Base-by-base conservation (phyloP, 2,888 invertebrate genomes). In the Lithophane socia region DNA sequence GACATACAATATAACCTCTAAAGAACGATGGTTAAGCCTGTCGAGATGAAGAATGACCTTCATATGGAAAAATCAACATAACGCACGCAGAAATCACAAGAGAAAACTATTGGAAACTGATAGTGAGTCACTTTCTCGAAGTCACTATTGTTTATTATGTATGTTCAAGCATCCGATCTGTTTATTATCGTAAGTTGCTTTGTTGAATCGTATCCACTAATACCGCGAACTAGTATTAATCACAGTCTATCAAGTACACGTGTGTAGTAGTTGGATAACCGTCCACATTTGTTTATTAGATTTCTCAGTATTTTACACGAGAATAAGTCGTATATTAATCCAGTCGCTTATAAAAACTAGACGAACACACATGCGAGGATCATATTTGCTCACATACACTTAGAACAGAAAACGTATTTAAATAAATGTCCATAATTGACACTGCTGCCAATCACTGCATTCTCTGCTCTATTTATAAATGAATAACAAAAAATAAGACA, bases 281-380 rank as follows among this genome's bases (percentile, higher is more conserved):
- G 81, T 77, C 83, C 60, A 80, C 64, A 79, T 78, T 82, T 80
- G 75, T 80, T 85, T 79, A 77, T 77, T 73, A 79, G 58, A 80
- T 67, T 77, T 74, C 80, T 85, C 81, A 71, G 72, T 84, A 87
- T 80, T 76, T 72, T 80, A 84, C 72, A 88, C 76, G 77, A 80
- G 75, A 80, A 75, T 78, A 87, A 88, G 67, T 86, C 77, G 86
- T 85, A 84, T 73, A 83, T 85, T 83, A 86, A 84, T 87, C 84
- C 83, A 89, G 82, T 88, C 86, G 84, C 84, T 81, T 85, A 79
- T 75, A 78, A 82, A 88, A 86, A 85, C 82, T 75, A 86, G 69
- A 87, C 82, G 80, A 88, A 89, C 87, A 89, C 88, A 87, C 89
- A 89, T 89, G 89, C 89, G 79, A 87, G 77, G 75, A 85, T 76